These are phyloP conservation scores for Selene dorsalis DNA, from an alignment of 2,797 vertebrate species.

Conservation along the genomic window DNA sequence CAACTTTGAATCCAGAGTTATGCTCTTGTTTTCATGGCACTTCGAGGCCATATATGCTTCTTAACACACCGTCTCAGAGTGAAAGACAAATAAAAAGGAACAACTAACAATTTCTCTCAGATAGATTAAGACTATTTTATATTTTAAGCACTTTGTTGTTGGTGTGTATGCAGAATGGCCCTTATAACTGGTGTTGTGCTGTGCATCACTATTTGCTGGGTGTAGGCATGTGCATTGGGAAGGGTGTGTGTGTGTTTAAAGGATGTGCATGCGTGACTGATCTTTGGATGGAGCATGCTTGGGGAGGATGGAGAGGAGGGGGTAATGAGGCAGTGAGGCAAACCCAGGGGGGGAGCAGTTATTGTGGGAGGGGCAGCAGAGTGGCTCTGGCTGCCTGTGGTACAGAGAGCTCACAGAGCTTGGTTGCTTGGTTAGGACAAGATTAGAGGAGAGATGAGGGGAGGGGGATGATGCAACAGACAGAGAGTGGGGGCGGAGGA, in stretches of 20 bases:
- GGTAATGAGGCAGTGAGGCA: conserved; percentile 43
- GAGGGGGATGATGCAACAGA: conserved; percentile 42
- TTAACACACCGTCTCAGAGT: background rate
- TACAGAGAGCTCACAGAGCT: conserved; percentile 34
- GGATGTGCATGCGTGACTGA: conserved; percentile 48
- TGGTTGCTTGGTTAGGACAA: conserved; percentile 27
- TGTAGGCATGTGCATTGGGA: background rate
- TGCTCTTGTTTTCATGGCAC: background rate
- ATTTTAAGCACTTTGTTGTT: background rate
- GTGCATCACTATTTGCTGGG: background rate
- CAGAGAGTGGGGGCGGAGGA: background rate
- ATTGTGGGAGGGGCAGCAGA: conserved; percentile 20
- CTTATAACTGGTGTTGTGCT: conserved; percentile 16
- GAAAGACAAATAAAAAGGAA: background rate
- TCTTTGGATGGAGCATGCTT: conserved; percentile 48
- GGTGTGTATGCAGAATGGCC: too few relatives aligned
- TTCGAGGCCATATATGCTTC: background rate
- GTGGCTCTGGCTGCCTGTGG: conserved; percentile 36
- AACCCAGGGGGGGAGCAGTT: conserved; percentile 57
- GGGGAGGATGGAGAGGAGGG: background rate
- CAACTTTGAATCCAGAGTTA: conserved; percentile 16
- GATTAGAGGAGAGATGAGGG: conserved; percentile 48
- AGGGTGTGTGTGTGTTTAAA: conserved; percentile 5
- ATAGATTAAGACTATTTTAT: background rate
- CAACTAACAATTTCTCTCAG: background rate